Evolutionary conservation across 2,888 invertebrate genomes (phyloP).

Genomic region (Lycia hirtaria): DNA sequence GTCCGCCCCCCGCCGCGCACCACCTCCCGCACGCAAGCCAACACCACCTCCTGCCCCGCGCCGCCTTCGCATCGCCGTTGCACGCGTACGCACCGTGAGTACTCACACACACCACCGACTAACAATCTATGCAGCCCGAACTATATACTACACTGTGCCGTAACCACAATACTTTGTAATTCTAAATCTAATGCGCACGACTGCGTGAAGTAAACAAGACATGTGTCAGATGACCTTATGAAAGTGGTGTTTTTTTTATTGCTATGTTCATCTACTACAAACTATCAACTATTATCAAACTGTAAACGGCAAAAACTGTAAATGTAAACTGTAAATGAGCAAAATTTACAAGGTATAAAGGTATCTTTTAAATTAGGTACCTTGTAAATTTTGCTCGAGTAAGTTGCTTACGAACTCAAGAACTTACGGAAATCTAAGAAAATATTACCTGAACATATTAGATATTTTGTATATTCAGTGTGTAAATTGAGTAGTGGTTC

Average conservation of each 20-base stretch:
- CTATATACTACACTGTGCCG: neutral
- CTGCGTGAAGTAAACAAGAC: neutral
- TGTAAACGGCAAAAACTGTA: neutral
- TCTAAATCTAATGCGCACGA: neutral
- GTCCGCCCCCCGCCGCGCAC: constrained; percentile 76
- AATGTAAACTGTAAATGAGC: too few species aligned
- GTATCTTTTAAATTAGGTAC: too few species aligned
- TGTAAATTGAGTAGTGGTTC: too few species aligned
- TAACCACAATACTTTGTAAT: neutral
- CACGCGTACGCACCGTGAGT: constrained; percentile 97
- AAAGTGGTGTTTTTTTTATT: neutral
- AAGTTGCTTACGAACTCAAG: too few species aligned
- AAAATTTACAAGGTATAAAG: too few species aligned
- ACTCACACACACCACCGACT: constrained; percentile 53
- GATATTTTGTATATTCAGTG: too few species aligned
- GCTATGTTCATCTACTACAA: neutral
- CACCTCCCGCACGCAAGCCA: constrained; percentile 63
- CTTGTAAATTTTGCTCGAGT: too few species aligned
- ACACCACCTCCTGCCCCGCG: constrained; percentile 88
- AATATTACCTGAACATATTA: too few species aligned
- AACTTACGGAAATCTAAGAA: too few species aligned
- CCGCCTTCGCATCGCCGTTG: constrained; percentile 90
- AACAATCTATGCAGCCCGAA: constrained; percentile 37
- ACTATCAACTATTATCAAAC: too few species aligned
- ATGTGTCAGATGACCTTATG: neutral